Evolutionary conservation across 2,888 invertebrate genomes (phyloP).

Genomic region (Abscondita cerata): DNA sequence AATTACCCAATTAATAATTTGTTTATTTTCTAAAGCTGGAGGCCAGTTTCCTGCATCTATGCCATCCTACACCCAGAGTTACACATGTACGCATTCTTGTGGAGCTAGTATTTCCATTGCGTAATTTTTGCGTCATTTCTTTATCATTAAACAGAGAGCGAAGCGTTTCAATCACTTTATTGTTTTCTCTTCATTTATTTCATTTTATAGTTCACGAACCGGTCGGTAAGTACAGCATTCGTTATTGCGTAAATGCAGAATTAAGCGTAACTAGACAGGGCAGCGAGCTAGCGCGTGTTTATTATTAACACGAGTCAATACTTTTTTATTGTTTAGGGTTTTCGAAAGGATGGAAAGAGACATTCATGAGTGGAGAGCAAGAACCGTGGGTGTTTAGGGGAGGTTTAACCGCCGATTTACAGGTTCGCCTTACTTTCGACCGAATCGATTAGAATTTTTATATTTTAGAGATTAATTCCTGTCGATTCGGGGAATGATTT

Average conservation of each 20-base stretch:
- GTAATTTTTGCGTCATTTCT: conserved; percentile 38
- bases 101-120: conserved; percentile 35
- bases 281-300: conserved; percentile 18
- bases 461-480: conserved; percentile 83
- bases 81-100: conserved; percentile 78
- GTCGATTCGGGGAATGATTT: conserved; percentile 90
- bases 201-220: not conserved
- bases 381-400: conserved; percentile 98
- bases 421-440: conserved; percentile 68
- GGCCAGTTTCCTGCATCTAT: conserved; percentile 85
- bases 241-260: conserved; percentile 5
- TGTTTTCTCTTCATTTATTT: not conserved
- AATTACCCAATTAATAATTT: conserved; percentile 48
- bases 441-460: conserved; percentile 1
- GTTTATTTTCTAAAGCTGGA: conserved; percentile 67
- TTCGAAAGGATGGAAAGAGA: conserved; percentile 95
- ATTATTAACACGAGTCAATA: not conserved
- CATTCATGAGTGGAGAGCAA: conserved; percentile 96
- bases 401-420: conserved; percentile 89
- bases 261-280: conserved; percentile 23
- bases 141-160: not conserved
- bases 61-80: conserved; percentile 82
- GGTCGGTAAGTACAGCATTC: not conserved
- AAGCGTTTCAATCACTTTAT: conserved; percentile 3
- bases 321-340: conserved; percentile 70